phyloP scores from a whole-genome alignment of 2,888 invertebrate species.

The Embidobia sp. region DNA sequence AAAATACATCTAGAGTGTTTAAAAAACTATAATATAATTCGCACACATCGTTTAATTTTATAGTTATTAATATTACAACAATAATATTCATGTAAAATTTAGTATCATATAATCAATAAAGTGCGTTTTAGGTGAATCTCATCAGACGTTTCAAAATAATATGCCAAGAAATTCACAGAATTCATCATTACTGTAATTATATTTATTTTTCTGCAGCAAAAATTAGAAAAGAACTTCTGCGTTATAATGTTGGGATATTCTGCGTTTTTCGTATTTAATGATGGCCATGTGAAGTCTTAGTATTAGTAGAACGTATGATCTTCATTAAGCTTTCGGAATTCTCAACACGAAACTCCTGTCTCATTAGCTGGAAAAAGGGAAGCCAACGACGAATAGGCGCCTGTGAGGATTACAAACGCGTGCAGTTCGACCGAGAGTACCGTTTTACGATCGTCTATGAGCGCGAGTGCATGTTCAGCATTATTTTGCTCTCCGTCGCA shows the following conservation, averaged over 20 bases:
- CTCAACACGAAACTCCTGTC: constrained; percentile 68
- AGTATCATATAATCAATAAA: no score
- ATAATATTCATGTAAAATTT: no score
- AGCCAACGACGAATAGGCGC: constrained; percentile 65
- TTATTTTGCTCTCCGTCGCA: constrained; percentile 73
- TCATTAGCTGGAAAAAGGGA: constrained; percentile 69
- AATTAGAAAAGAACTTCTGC: constrained; percentile 28
- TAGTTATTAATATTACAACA: no score
- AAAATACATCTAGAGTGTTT: no score
- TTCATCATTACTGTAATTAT: constrained; percentile 24
- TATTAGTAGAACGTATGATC: constrained; percentile 66
- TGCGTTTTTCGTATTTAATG: constrained; percentile 34
- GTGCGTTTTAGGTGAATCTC: no score
- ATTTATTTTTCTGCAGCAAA: constrained; percentile 19
- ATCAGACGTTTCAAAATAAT: neutral
- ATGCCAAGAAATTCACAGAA: constrained; percentile 10
- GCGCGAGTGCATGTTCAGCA: constrained; percentile 68
- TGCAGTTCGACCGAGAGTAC: constrained; percentile 75
- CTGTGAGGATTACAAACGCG: constrained; percentile 75
- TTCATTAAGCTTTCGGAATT: constrained; percentile 73
- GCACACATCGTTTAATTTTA: no score
- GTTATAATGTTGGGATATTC: constrained; percentile 14
- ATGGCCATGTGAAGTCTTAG: constrained; percentile 16
- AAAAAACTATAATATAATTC: no score
- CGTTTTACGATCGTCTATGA: constrained; percentile 76